Base-by-base conservation (phyloP, 2,888 invertebrate species). In the Drosophila phalerata region DNA sequence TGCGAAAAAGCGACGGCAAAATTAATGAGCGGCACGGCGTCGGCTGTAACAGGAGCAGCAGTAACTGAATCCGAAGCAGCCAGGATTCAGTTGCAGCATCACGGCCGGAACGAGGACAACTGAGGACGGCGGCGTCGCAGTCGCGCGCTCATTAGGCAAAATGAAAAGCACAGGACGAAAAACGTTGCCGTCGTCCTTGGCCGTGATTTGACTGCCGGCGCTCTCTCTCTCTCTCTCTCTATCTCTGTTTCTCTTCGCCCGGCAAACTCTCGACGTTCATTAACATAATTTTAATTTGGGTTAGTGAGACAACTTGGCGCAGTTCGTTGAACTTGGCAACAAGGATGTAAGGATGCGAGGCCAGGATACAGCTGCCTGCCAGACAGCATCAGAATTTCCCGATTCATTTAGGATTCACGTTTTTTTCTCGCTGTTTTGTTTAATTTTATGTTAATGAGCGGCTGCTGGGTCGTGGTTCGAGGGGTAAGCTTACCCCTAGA, bases 221-320 rank as follows among this genome's bases (percentile, higher is more conserved):
- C 69, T 63, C 68, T 28, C 28, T 30, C 30, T 45, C 37, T 22
- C 45, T 48, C 45, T 22, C 22, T 45, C 15, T 40, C 63, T 25
- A 37, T 57, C 63, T 48, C 57, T 47, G 47, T 43, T 13, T 38
- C 64, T 47, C 19, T 49, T 9, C 34, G 49, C 32, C 55, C 28
- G 55, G 57, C 42, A 51, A 42, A 42, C 62, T 63, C 63, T 71
- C 77, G 52, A 53, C 74, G 71, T 85, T 87, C 87, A 91, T 91
- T 91, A 91, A 91, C 91, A 91, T 91, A 91, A 90, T 91, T 91
- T 91, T 91, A 91, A 90, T 91, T 90, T 90, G 85, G 90, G 90
- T 91, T 90, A 90, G 88, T 90, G 88, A 91, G 89, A 83, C 88
- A 81, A 79, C 77, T 73, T 71, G 73, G 67, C 73, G 64, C 80